These are phyloP conservation scores for Napeogenes inachia DNA, from an alignment of 2,888 invertebrate species.

Conservation along the genomic window DNA sequence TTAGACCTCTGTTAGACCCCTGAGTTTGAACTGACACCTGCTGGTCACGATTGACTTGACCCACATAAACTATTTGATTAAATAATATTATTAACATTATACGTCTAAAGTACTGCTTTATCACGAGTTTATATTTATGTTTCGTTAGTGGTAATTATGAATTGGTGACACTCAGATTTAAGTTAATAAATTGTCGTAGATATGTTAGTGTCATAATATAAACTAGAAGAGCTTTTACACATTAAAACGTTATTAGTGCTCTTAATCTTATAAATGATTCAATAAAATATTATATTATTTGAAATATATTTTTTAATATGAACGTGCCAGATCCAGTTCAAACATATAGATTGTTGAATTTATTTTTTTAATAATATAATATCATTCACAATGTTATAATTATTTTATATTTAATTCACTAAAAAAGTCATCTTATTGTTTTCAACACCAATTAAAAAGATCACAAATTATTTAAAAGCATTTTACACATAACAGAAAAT, in stretches of 20 bases:
- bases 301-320: too few species aligned
- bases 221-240: neutral
- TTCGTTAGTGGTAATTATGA: conserved; percentile 10
- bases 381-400: too few species aligned
- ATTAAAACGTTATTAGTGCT: too few species aligned
- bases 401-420: too few species aligned
- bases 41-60: conserved; percentile 20
- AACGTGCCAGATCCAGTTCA: too few species aligned
- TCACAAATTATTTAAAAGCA: neutral
- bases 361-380: too few species aligned
- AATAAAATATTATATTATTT: too few species aligned
- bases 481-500: neutral
- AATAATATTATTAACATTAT: conserved; percentile 17
- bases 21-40: conserved; percentile 17
- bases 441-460: too few species aligned
- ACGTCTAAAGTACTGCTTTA: conserved; percentile 7
- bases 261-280: too few species aligned
- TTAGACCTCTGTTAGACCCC: conserved; percentile 1
- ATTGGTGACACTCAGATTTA: neutral
- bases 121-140: conserved; percentile 13
- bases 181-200: neutral
- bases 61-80: conserved; percentile 16
- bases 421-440: too few species aligned
- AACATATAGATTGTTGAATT: too few species aligned
- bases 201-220: neutral